phyloP scores from a whole-genome alignment of 2,888 invertebrate genomes.

The Melikaiella ostensackeni region DNA sequence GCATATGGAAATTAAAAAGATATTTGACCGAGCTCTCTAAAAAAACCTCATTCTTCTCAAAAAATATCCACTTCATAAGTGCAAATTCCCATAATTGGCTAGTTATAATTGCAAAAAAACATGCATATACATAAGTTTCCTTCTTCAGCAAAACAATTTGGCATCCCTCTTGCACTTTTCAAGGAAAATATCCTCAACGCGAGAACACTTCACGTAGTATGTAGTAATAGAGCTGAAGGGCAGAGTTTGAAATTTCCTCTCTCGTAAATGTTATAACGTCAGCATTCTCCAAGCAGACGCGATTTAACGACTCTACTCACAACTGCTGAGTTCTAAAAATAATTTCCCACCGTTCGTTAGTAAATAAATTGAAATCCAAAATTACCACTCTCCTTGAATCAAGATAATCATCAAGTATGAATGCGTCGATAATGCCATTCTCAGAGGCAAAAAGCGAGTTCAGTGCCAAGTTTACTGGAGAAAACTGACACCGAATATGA shows the following conservation, averaged over 20 bases:
- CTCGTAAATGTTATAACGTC: conserved; percentile 25
- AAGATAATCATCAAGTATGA: not conserved
- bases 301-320: conserved; percentile 4
- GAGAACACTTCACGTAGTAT: not conserved
- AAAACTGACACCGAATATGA: not conserved
- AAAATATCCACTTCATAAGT: not conserved
- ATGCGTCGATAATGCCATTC: not conserved
- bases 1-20: not conserved
- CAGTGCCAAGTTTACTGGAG: not conserved
- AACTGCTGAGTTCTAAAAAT: conserved; percentile 1
- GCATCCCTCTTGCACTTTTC: not conserved
- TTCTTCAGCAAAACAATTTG: not conserved
- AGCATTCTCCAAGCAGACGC: conserved; percentile 6
- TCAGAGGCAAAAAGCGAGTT: not conserved
- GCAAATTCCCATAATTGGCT: not conserved
- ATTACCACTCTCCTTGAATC: not conserved
- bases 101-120: not conserved
- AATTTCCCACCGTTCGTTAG: not conserved
- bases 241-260: not conserved
- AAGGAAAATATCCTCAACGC: not conserved
- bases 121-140: not conserved
- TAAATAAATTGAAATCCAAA: not conserved
- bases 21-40: not conserved
- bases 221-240: not conserved
- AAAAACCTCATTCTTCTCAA: not conserved